phyloP scores from a whole-genome alignment of 2,888 invertebrate species.

The Cataglyphis rosenhaueri region DNA sequence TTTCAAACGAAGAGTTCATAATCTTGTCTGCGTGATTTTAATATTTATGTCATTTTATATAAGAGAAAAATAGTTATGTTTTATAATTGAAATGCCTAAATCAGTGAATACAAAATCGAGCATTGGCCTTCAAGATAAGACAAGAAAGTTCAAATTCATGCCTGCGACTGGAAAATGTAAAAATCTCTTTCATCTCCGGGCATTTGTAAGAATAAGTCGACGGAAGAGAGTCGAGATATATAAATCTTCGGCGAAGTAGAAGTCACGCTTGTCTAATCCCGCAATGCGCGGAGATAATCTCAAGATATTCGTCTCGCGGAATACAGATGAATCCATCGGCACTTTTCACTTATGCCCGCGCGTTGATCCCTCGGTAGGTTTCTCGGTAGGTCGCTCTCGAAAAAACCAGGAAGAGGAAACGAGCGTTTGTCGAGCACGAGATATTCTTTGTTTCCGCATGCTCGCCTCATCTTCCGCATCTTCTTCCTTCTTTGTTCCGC shows the following conservation, averaged over 20 bases:
- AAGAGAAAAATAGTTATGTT: not conserved
- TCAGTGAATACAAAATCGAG: not conserved
- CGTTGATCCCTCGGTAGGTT: constrained; percentile 23
- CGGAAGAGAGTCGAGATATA: constrained; percentile 66
- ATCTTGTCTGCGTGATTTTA: not conserved
- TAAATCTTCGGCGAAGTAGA: constrained; percentile 71
- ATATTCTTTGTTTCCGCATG: constrained; percentile 46
- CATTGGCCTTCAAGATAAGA: not conserved
- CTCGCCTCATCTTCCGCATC: constrained; percentile 38
- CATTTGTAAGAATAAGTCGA: constrained; percentile 53
- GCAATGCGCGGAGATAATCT: constrained; percentile 75
- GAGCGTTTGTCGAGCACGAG: constrained; percentile 23
- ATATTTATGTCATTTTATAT: not conserved
- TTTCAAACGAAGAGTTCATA: not conserved
- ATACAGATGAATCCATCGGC: constrained; percentile 81
- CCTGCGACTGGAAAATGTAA: constrained; percentile 19
- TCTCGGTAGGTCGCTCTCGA: not conserved
- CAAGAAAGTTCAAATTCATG: constrained; percentile 41
- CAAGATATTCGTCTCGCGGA: constrained; percentile 76
- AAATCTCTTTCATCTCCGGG: constrained; percentile 55
- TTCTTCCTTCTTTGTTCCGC: constrained; percentile 30
- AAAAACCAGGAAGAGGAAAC: constrained; percentile 1
- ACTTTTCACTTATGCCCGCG: constrained; percentile 70
- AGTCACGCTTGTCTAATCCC: constrained; percentile 71
- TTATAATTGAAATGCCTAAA: not conserved